These are phyloP conservation scores for Trachelus iudaicus DNA, from an alignment of 2,888 invertebrate species.

Conservation along the genomic window DNA sequence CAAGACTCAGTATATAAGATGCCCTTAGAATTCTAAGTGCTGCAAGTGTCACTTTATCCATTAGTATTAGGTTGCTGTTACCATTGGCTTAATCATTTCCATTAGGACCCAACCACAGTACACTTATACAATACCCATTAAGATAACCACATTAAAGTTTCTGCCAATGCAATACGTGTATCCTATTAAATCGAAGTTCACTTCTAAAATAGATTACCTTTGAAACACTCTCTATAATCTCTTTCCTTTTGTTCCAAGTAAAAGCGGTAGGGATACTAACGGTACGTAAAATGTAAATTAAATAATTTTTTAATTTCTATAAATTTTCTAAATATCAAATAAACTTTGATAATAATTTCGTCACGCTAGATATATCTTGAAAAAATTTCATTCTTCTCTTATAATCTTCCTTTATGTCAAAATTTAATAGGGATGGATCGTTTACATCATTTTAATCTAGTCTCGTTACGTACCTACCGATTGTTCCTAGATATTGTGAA, in stretches of 20 bases:
- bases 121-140: too few relatives aligned
- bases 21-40: neutral
- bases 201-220: neutral
- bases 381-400: too few relatives aligned
- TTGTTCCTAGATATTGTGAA: slow-evolving; percentile 41
- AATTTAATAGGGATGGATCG: neutral
- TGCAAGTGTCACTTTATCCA: neutral
- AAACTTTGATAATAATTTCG: neutral
- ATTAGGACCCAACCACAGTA: neutral
- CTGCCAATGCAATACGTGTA: neutral
- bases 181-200: neutral
- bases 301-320: too few relatives aligned
- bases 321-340: neutral
- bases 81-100: neutral
- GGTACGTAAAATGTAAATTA: neutral
- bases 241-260: neutral
- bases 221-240: neutral
- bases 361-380: too few relatives aligned
- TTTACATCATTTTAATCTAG: slow-evolving; percentile 6
- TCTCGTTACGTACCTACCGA: slow-evolving; percentile 23
- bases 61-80: neutral
- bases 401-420: too few relatives aligned
- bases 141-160: too few relatives aligned
- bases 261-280: slow-evolving; percentile 1
- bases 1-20: neutral